phyloP scores from a whole-genome alignment of 2,797 vertebrate genomes.

The Hyperoplus immaculatus region DNA sequence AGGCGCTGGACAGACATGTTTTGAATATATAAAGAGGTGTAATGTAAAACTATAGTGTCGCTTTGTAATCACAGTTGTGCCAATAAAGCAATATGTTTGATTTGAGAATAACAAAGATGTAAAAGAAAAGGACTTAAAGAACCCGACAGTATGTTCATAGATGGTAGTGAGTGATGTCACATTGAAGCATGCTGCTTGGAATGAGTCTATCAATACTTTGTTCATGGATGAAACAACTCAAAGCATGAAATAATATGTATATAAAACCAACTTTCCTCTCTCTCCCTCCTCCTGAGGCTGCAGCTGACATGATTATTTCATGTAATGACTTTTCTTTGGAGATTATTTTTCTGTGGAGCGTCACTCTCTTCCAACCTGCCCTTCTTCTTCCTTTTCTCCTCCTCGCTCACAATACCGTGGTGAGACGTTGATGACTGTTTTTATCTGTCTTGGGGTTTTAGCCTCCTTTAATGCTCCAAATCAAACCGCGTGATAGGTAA shows the following conservation, averaged over 20 bases:
- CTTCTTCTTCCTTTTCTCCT: neutral
- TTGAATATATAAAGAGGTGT: neutral
- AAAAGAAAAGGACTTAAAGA: neutral
- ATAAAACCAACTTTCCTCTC: constrained; percentile 17
- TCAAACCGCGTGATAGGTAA: constrained; percentile 18
- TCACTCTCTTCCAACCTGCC: constrained; percentile 1
- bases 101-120: neutral
- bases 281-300: neutral
- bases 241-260: constrained; percentile 13
- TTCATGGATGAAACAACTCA: constrained; percentile 38
- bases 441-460: constrained; percentile 6
- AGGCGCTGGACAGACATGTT: neutral
- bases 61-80: no score
- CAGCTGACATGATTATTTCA: constrained; percentile 61
- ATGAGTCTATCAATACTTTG: constrained; percentile 45
- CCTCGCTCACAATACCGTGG: constrained; percentile 3
- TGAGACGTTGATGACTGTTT: constrained; percentile 29
- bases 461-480: constrained; percentile 17
- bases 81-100: neutral
- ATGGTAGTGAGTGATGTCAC: neutral
- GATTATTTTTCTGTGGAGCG: constrained; percentile 29
- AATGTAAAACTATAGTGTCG: neutral
- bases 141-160: neutral
- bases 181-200: constrained; percentile 21
- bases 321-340: constrained; percentile 55